phyloP scores from a whole-genome alignment of 2,113 vertebrate species.

The Psittacula cyanocephala region DNA sequence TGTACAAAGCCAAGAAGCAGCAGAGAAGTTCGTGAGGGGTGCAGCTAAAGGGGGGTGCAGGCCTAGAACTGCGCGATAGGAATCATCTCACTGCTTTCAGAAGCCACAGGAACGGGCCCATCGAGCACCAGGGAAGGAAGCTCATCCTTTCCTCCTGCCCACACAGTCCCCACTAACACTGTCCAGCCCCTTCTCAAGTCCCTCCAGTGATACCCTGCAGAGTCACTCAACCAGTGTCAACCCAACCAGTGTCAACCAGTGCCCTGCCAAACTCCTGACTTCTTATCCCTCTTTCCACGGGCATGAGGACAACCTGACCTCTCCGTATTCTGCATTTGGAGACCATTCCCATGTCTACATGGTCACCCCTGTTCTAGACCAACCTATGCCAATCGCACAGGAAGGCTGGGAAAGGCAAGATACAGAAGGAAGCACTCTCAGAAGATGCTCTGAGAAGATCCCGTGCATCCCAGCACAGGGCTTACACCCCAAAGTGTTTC shows the following conservation, averaged over 20 bases:
- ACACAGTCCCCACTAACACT: background rate
- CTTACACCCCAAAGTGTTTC: background rate
- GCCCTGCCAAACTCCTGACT: background rate
- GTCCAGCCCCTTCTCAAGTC: background rate
- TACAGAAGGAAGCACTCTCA: background rate
- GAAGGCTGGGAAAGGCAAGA: background rate
- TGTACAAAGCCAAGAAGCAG: background rate
- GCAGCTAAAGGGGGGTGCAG: background rate
- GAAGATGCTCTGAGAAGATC: background rate
- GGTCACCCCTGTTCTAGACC: background rate
- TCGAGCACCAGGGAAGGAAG: background rate
- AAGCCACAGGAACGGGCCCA: background rate
- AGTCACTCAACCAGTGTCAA: background rate
- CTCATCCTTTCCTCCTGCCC: background rate
- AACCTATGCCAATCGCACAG: background rate
- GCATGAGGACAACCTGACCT: background rate
- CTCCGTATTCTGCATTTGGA: background rate
- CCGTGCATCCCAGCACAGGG: background rate
- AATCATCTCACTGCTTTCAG: background rate
- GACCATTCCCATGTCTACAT: background rate
- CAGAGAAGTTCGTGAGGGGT: background rate
- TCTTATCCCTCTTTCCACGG: background rate
- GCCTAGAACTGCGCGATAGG: rapidly evolving
- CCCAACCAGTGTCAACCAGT: background rate
- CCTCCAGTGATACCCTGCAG: background rate